A percentile compares a stretch with the other conserved stretches of the same genome.
These are phyloP conservation scores for Callipepla californica DNA, from an alignment of 2,113 vertebrate genomes.

Conservation along the genomic window DNA sequence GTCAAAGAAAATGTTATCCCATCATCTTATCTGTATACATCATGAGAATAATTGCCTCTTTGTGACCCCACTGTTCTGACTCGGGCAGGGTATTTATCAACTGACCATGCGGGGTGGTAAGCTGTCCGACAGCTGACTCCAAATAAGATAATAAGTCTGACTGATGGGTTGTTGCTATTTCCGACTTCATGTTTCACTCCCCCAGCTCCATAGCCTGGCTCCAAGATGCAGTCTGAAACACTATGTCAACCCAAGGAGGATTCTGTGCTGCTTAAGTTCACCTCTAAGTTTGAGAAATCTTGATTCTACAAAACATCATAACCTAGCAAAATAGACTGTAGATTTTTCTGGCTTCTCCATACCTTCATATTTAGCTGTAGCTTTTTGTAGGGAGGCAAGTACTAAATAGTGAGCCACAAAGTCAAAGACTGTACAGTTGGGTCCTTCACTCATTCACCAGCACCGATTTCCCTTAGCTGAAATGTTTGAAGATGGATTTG, in stretches of 20 bases:
- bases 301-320: background rate
- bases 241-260: background rate
- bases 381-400: background rate
- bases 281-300: background rate
- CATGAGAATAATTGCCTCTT: background rate
- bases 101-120: background rate
- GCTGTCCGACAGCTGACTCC: conserved; percentile 1
- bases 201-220: background rate
- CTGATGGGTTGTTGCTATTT: background rate
- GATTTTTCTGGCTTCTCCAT: background rate
- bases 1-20: background rate
- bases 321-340: background rate
- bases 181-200: background rate
- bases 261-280: background rate
- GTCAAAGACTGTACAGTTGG: background rate
- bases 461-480: background rate
- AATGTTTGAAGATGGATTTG: conserved; percentile 20
- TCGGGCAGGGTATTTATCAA: background rate
- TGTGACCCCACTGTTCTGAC: background rate
- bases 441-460: background rate
- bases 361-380: background rate
- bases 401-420: background rate
- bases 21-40: background rate
- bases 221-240: background rate
- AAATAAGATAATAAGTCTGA: background rate